These are phyloP conservation scores for Amphipoea lucens DNA, from an alignment of 2,888 invertebrate genomes.

Conservation along the genomic window DNA sequence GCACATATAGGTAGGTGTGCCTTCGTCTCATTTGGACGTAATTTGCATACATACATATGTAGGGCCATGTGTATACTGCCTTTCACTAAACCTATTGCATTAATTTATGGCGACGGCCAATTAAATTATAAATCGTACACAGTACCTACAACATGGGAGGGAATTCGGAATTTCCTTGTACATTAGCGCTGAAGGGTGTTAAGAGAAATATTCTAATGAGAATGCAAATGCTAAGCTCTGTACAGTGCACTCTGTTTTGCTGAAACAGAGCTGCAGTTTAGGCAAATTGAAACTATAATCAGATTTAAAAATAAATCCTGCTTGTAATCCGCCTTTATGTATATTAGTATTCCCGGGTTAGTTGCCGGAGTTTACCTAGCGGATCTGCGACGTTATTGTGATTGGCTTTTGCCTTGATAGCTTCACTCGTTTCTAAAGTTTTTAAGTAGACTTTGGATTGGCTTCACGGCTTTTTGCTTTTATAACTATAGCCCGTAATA, in stretches of 20 bases:
- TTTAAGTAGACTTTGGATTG: conserved; percentile 19
- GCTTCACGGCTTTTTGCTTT: conserved; percentile 13
- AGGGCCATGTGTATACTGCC: neutral
- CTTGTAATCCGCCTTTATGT: conserved; percentile 47
- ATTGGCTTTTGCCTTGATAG: conserved; percentile 33
- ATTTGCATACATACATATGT: conserved; percentile 47
- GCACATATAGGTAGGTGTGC: neutral
- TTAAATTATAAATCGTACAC: conserved; percentile 40
- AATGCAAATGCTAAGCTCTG: conserved; percentile 76
- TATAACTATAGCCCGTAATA: neutral
- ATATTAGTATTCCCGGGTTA: conserved; percentile 20
- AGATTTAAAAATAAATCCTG: conserved; percentile 54
- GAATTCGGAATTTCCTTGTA: conserved; percentile 47
- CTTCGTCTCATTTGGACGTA: conserved; percentile 33
- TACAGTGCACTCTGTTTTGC: conserved; percentile 70
- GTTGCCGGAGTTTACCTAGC: conserved; percentile 26
- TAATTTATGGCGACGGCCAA: conserved; percentile 37
- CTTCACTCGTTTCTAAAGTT: conserved; percentile 30
- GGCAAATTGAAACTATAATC: conserved; percentile 67
- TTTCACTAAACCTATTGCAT: conserved; percentile 25
- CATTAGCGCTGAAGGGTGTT: conserved; percentile 64
- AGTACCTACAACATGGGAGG: conserved; percentile 7
- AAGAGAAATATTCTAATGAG: conserved; percentile 77
- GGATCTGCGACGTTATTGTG: conserved; percentile 24
- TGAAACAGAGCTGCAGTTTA: conserved; percentile 67